Evolutionary conservation across 2,113 vertebrate genomes (phyloP).

Genomic region (Xiphophorus maculatus): DNA sequence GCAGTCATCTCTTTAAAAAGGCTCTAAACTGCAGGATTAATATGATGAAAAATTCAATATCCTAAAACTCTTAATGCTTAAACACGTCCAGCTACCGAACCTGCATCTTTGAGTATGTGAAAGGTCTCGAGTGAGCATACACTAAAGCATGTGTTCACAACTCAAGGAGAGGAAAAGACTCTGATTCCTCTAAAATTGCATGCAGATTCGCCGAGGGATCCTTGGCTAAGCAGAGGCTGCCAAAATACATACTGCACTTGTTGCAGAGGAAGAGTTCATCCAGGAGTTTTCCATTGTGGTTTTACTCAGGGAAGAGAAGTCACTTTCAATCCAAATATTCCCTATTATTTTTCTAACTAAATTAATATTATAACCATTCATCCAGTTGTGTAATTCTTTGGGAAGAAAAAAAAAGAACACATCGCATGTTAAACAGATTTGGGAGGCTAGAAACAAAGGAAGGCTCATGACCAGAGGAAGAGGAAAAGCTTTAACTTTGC

Average conservation of each 20-base stretch:
- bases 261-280: constrained; percentile 75
- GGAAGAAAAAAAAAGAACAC: neutral
- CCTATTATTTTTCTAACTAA: neutral
- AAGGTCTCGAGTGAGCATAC: constrained; percentile 51
- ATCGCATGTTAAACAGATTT: constrained; percentile 23
- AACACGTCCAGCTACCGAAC: constrained; percentile 74
- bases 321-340: constrained; percentile 32
- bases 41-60: neutral
- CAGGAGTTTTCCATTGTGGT: constrained; percentile 60
- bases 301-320: constrained; percentile 40
- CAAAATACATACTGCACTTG: constrained; percentile 77
- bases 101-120: constrained; percentile 67
- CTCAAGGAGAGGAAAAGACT: constrained; percentile 59
- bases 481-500: constrained; percentile 55
- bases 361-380: constrained; percentile 1
- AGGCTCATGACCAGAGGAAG: constrained; percentile 45
- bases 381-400: neutral
- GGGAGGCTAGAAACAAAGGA: constrained; percentile 45
- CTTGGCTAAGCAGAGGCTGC: constrained; percentile 54
- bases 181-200: constrained; percentile 75
- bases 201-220: constrained; percentile 64
- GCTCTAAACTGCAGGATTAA: neutral
- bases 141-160: constrained; percentile 56
- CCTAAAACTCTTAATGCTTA: neutral
- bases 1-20: neutral